Base-by-base conservation (phyloP, 2,113 vertebrate genomes). In the Chitala chitala region DNA sequence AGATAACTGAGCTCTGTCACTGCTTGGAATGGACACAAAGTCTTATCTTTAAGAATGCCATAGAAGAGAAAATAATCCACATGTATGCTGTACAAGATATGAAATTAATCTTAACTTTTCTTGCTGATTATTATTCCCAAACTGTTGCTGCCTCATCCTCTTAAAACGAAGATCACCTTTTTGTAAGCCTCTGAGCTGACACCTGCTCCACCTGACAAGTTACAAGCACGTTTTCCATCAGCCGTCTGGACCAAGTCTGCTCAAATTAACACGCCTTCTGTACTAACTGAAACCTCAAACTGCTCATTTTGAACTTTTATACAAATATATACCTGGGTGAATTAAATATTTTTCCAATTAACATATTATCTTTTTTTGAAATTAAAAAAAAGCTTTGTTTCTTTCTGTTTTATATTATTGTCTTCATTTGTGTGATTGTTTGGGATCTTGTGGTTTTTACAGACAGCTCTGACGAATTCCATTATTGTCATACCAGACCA, bases 1-100 rank as follows among this genome's bases (percentile, higher is more conserved):
- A 98, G 95, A 98, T 86, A 89, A 86, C 85, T 98, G 86, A 94
- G 69, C 75, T 64, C 50, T 69, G 73, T 63, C 59, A 63, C 15
- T 33, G 33, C 54, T 75, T 66, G 84, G 72, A 79, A 78, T 71
- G 79, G 77, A 2, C n/a, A n/a, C 59, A 33, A 38, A 40, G n/a
- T 71, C 31, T 22, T 20, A 59, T n/a, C n/a, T n/a, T n/a, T n/a
- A n/a, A n/a, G n/a, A n/a, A n/a, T n/a, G n/a, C n/a, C 56, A 71
- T 63, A 29, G 50, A 29, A 46, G 22, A 29, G 55, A 72, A 72
- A 58, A 61, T 36, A 42, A 54, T 61, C 71, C 51, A 70, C n/a
- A n/a, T n/a, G n/a, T n/a, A n/a, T n/a, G n/a, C n/a, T n/a, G n/a
- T n/a, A n/a, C n/a, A n/a, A n/a, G n/a, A n/a, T n/a, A n/a, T n/a